Evolutionary conservation across 2,113 vertebrate species (phyloP), one percentile per base, ranked within the genome.

Genomic region (Emydocephalus ijimae): DNA sequence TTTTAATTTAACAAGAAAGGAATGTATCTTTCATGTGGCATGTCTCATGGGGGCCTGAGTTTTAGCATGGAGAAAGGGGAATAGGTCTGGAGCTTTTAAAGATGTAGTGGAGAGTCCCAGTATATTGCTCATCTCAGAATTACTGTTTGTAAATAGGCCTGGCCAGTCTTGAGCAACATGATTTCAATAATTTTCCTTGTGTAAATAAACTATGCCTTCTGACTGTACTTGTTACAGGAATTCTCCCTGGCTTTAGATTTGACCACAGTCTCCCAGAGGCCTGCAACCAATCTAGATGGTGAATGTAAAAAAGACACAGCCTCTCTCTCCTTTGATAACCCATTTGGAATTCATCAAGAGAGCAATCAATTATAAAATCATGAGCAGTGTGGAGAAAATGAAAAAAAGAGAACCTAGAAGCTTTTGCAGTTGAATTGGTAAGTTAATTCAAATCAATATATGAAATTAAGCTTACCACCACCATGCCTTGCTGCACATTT

Each of bases 141-240:
- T 20, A 90, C 91, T 95, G 95, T 96, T 97, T 97, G 96, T 96
- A 96, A 96, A 96, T 96, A 96, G 95, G 93, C 94, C 95, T 88
- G 74, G 61, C 96, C 97, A 95, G 95, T 96, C 96, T 97, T 92
- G 95, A 93, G 94, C 93, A n/a, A 93, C 96, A 95, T 93, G 96
- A 96, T 94, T 96, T 96, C 97, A 96, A 90, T 96, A 92, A 96
- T 94, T 96, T 93, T 2, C 94, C 11, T 95, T 97, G 95, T 96
- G 93, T 96, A 97, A 97, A 97, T 96, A 97, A 97, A 95, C 96
- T 93, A 93, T 64, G 92, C 94, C 96, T 97, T 97, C 96, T 96
- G 94, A 97, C 95, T 96, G 89, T 96, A 89, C 95, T 94, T 94
- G 95, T 96, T 95, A 93, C 96, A 93, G 96, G 96, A 97, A 97